Conservation (phyloP, 1,140 invertebrate species). For the Dryas iulia region DNA sequence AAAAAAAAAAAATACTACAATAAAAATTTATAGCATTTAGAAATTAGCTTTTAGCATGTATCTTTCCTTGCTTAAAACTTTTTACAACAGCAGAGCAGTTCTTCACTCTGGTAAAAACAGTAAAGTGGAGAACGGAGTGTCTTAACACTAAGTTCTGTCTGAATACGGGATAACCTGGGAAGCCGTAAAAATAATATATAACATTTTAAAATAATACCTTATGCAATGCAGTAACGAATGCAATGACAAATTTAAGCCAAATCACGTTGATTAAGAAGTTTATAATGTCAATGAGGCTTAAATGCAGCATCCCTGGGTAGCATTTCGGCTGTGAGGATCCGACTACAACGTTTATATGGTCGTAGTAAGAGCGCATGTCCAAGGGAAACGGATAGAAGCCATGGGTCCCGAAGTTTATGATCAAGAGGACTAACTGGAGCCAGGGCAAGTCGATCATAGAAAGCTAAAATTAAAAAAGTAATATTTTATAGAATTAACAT, state of each 20-base stretch:
- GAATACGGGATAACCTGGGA: too few species aligned
- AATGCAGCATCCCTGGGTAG: conserved; percentile 57
- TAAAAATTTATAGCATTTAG: too few species aligned
- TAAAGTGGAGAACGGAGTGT: too few species aligned
- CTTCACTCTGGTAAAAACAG: too few species aligned
- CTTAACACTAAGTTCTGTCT: too few species aligned
- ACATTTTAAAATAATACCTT: conserved; percentile 43
- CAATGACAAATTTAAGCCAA: conserved; percentile 56
- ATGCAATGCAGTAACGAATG: conserved; percentile 48
- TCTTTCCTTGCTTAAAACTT: too few species aligned
- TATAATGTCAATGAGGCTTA: conserved; percentile 49
- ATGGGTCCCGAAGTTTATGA: conserved; percentile 58
- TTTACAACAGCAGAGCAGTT: too few species aligned
- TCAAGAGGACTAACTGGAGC: conserved; percentile 46
- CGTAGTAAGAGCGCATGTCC: conserved; percentile 38
- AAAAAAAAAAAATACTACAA: too few species aligned
- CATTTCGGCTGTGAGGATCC: conserved; percentile 36
- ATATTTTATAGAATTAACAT: neutral
- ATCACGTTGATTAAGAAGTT: conserved; percentile 57
- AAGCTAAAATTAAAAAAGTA: conserved; percentile 36
- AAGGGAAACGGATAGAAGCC: conserved; percentile 61
- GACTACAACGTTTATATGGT: conserved; percentile 39
- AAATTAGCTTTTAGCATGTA: too few species aligned
- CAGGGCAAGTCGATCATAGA: conserved; percentile 41
- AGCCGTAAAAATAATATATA: neutral